Base-by-base conservation (phyloP, 1,140 invertebrate species). In the Frieseomelitta varia region DNA sequence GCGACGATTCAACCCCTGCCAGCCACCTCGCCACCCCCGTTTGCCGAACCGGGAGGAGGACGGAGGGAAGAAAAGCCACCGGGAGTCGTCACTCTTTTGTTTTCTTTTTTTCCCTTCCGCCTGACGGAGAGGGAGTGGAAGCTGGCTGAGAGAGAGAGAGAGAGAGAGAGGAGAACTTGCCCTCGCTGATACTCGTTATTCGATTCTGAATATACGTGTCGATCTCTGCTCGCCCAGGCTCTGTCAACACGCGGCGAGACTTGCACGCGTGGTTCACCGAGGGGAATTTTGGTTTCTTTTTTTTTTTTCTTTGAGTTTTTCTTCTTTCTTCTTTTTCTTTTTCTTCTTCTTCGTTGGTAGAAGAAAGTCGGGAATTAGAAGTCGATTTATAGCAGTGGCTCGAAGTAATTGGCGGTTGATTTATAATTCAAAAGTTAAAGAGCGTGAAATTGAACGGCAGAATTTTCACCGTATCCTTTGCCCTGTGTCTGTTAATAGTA, bases 51-150 rank as follows among this genome's bases (percentile, higher is more conserved):
- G 39, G 8, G 39, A 8, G 39, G 4, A 6, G 39, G 39, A 6
- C 8, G 39, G 39, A 8, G 84, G 88, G 78, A 77, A 71, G 88
- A 79, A 87, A 88, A 84, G 80, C 72, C 67, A 81, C 58, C 76
- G 61, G 72, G 73, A 86, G 73, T 86, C 87, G 73, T 86, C 87
- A 86, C 84, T 77, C 80, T 84, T 88, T 89, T 72, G 84, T 79
- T 89, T 75, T 83, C 53, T 39, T 78, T 74, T 86, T 78, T 86
- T 15, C 2, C 34, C 47, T 63, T 83, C 69, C 19, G 61, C 34
- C 61, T 73, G 56, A 27, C 51, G 34, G 55, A 65, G 63, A 61
- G 81, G 58, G 47, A 2, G 30, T 6, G 10, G 56, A 21, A 19
- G 34, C 47, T 30, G 39, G 21, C 27, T 51, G 74, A 69, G 63